Conservation (phyloP, 2,888 invertebrate genomes). For the Unio delphinus region DNA sequence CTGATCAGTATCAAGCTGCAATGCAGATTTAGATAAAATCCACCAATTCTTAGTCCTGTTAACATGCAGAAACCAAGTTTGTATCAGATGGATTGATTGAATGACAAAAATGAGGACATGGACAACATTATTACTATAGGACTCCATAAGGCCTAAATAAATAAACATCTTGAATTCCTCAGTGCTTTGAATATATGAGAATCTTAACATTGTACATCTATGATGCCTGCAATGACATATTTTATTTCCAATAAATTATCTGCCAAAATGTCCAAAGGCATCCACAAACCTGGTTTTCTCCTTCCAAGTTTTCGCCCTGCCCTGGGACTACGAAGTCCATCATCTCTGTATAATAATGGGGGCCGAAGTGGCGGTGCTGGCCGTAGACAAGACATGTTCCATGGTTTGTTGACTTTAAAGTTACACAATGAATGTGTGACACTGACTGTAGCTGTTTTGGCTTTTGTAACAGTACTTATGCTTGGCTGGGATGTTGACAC, state of each 20-base stretch:
- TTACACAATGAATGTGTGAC: constrained; percentile 50
- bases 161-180: too few species aligned
- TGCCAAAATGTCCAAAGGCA: not conserved
- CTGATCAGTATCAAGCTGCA: too few species aligned
- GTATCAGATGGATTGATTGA: too few species aligned
- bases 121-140: too few species aligned
- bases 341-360: constrained; percentile 73
- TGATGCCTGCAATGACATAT: not conserved
- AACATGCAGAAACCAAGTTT: too few species aligned
- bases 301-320: constrained; percentile 53
- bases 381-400: constrained; percentile 84
- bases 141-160: too few species aligned
- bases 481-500: constrained; percentile 64
- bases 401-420: constrained; percentile 56
- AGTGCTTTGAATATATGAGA: not conserved
- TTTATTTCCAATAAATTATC: not conserved
- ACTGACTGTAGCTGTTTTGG: constrained; percentile 63
- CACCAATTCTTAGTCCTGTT: too few species aligned
- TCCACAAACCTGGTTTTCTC: constrained; percentile 56
- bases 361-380: constrained; percentile 91
- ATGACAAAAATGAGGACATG: too few species aligned
- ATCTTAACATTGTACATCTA: not conserved
- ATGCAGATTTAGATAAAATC: too few species aligned
- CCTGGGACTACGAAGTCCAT: constrained; percentile 63
- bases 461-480: constrained; percentile 59